phyloP scores from a whole-genome alignment of 2,888 invertebrate genomes.

The Phoenoteleia sp. region DNA sequence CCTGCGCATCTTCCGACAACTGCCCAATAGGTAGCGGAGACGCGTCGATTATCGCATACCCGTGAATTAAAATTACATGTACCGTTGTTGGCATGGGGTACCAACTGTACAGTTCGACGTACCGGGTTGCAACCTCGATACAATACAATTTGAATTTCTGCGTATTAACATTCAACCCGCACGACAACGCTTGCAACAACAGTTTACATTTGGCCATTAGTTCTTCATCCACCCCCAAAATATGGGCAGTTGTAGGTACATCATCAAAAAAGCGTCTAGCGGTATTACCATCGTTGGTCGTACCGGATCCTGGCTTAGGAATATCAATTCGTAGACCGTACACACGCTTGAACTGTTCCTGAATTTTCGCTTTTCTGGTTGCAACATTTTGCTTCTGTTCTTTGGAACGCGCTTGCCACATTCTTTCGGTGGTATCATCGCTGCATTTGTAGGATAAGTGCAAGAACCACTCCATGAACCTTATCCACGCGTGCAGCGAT shows the following conservation, averaged over 20 bases:
- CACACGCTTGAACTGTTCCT: not conserved
- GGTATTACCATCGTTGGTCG: conserved; percentile 1
- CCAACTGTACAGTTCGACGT: not conserved
- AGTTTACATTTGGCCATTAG: not conserved
- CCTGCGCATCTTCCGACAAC: not conserved
- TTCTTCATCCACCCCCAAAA: not conserved
- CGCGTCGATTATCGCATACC: not conserved
- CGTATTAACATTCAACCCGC: not conserved
- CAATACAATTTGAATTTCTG: not conserved
- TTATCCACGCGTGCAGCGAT: not conserved
- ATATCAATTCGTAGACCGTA: not conserved
- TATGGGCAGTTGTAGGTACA: not conserved
- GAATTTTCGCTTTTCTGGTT: not conserved
- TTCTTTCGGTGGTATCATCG: no score
- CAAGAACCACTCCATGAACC: not conserved
- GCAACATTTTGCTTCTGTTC: not conserved
- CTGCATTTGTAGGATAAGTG: not conserved
- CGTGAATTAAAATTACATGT: not conserved
- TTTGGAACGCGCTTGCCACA: not conserved
- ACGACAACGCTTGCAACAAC: not conserved
- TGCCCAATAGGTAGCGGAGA: not conserved
- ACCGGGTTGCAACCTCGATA: not conserved
- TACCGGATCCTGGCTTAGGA: conserved; percentile 1
- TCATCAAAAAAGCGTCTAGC: conserved; percentile 44
- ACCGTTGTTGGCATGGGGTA: not conserved